Base-by-base conservation (phyloP, 2,113 vertebrate genomes). In the Oncorhynchus keta region DNA sequence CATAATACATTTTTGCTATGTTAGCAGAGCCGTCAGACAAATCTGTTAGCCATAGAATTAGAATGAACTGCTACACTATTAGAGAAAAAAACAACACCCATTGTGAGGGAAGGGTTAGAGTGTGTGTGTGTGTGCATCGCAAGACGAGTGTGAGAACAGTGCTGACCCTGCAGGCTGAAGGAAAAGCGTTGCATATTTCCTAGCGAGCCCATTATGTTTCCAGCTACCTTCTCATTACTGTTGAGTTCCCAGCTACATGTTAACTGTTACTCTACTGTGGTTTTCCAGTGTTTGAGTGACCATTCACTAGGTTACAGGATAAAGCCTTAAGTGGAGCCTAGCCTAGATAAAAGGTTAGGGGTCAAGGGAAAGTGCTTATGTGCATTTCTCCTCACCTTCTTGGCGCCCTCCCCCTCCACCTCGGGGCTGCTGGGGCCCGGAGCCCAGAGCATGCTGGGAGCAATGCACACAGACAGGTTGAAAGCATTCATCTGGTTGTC, bases 361-460 rank as follows among this genome's bases (percentile, higher is more conserved):
- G 13, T 16, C 14, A 51, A 12, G 49, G 14, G 51, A 55, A 55
- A 18, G 16, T 16, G 16, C 16, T 13, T 45, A 55, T 55, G 14
- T 13, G 51, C 1, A 55, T 55, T 55, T 68, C 16, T 18, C 11
- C 67, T 7, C 14, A 91, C 92, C 95, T 95, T 99, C 88, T 94
- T 97, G 70, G 97, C 92, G 76, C 94, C 95, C 84, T 96, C 93
- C 39, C 91, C 94, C 87, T 98, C 92, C 74, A 84, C 77, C 80
- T 92, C 90, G 0, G 95, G 94, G 79, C 93, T 95, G 51, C 92
- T 91, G 0, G 95, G 88, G 2, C 91, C 85, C 2, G 96, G 89
- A n/a, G 95, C 93, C 95, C 95, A 99, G n/a, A 98, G 95, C 88
- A 97, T 88, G 88, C 96, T 98, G 66, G 96, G 96, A 77, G 96